Evolutionary conservation across 1,140 invertebrate species (phyloP).

Genomic region (Apis laboriosa): DNA sequence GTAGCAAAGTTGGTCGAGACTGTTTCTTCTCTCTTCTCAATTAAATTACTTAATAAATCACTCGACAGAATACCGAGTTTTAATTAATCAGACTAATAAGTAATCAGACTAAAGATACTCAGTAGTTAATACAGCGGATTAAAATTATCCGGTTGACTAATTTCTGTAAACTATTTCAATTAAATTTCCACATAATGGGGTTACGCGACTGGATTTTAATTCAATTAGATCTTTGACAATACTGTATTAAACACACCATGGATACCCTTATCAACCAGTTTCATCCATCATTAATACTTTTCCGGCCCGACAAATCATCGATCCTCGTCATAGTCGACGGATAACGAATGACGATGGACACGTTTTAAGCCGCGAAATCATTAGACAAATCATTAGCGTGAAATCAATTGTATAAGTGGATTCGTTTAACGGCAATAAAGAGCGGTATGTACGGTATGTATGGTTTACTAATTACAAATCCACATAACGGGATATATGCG

Average conservation of each 20-base stretch:
- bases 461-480: slow-evolving; percentile 12
- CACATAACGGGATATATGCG: background rate
- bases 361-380: background rate
- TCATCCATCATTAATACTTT: background rate
- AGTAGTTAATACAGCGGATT: background rate
- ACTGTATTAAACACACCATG: too few relatives aligned
- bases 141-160: background rate
- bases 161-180: background rate
- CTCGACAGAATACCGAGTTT: background rate
- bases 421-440: slow-evolving; percentile 1
- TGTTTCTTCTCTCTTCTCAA: background rate
- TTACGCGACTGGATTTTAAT: background rate
- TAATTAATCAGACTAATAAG: slow-evolving; percentile 1
- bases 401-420: background rate
- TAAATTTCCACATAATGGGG: background rate
- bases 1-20: background rate
- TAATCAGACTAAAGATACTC: too few relatives aligned
- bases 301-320: too few relatives aligned
- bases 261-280: too few relatives aligned
- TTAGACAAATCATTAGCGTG: slow-evolving; percentile 21
- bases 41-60: background rate
- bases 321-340: background rate
- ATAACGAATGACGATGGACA: background rate
- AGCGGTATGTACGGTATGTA: background rate
- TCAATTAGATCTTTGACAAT: background rate